These are phyloP conservation scores for Andrena hattorfiana DNA, from an alignment of 2,888 invertebrate genomes.

Conservation along the genomic window DNA sequence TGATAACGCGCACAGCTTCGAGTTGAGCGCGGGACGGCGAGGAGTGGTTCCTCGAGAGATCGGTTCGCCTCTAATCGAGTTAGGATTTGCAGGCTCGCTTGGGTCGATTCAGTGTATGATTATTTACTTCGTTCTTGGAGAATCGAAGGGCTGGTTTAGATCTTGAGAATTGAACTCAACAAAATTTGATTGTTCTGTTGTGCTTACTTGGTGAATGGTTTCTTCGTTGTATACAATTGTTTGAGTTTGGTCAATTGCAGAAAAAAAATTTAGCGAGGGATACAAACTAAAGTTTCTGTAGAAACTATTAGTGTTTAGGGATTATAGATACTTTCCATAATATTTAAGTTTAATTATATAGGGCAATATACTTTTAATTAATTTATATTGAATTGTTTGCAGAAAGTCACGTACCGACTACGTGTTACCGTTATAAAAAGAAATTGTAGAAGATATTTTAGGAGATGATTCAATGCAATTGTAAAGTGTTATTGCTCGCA, in stretches of 20 bases:
- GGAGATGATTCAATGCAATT: neutral
- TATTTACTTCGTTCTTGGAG: neutral
- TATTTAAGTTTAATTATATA: too few relatives aligned
- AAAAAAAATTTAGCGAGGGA: neutral
- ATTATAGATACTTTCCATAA: too few relatives aligned
- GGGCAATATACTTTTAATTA: too few relatives aligned
- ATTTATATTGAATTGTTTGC: too few relatives aligned
- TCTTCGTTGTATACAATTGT: too few relatives aligned
- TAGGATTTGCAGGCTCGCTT: neutral
- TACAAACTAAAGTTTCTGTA: neutral
- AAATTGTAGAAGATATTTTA: neutral
- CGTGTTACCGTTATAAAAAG: too few relatives aligned
- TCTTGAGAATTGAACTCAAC: neutral
- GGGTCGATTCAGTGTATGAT: neutral
- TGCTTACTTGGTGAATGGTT: too few relatives aligned
- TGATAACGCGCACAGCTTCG: constrained; percentile 12
- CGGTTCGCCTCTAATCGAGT: constrained; percentile 13
- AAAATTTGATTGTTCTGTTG: neutral
- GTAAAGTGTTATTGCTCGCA: neutral
- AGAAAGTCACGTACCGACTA: too few relatives aligned
- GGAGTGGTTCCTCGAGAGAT: constrained; percentile 1
- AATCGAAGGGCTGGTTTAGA: neutral
- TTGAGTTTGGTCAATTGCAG: too few relatives aligned
- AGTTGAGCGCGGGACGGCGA: neutral
- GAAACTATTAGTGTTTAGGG: too few relatives aligned